Conservation (phyloP, 2,797 vertebrate genomes). For the Salarias fasciatus region DNA sequence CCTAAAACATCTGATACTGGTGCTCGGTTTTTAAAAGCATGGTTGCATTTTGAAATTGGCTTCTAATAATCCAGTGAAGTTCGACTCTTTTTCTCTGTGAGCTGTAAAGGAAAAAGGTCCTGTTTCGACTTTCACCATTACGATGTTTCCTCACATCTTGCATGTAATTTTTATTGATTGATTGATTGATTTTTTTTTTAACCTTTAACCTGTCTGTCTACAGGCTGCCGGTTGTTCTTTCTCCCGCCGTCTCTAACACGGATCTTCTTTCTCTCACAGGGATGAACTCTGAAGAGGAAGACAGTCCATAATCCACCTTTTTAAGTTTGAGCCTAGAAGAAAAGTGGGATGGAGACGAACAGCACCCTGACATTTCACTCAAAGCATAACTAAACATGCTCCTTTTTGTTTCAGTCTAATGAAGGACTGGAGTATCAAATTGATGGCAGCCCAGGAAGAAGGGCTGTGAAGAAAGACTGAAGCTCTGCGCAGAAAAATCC, state of each 20-base stretch:
- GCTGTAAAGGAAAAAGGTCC: conserved; percentile 37
- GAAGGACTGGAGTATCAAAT: conserved; percentile 57
- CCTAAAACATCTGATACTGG: conserved; percentile 11
- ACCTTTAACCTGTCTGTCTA: conserved; percentile 32
- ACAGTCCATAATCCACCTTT: conserved; percentile 81
- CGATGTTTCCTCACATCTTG: conserved; percentile 14
- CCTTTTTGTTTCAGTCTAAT: conserved; percentile 53
- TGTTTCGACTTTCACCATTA: conserved; percentile 27
- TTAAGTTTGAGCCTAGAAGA: conserved; percentile 81
- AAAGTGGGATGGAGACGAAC: conserved; percentile 23
- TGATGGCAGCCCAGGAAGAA: conserved; percentile 39
- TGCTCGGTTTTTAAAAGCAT: conserved; percentile 61
- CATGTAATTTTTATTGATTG: conserved; percentile 26
- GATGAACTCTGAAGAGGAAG: conserved; percentile 96
- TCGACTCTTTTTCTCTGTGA: conserved; percentile 46
- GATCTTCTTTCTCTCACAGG: conserved; percentile 76
- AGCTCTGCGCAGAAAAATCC: conserved; percentile 59
- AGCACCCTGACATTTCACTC: conserved; percentile 61
- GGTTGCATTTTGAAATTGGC: conserved; percentile 36
- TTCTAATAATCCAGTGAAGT: conserved; percentile 4
- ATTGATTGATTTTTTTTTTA: neutral
- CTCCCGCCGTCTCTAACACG: neutral
- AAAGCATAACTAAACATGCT: conserved; percentile 78
- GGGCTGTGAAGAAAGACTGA: conserved; percentile 59
- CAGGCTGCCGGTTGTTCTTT: neutral